Base-by-base conservation (phyloP, 2,797 vertebrate species). In the Gallinago nigripennis region DNA sequence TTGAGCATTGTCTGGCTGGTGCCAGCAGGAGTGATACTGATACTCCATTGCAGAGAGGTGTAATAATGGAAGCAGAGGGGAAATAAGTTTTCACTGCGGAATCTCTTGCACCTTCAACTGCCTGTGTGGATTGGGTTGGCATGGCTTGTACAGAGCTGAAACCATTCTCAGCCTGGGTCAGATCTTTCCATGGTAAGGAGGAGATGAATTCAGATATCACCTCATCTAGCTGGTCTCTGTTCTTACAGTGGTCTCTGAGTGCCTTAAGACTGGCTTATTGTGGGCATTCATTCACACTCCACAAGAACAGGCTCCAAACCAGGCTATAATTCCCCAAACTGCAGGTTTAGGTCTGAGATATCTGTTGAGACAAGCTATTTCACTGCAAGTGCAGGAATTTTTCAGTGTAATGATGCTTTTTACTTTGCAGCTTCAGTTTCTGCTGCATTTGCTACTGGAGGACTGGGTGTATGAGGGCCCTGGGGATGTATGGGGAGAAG, bases 381-480 rank as follows among this genome's bases (percentile, higher is more conserved):
- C 92, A 99, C 98, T 0, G 98, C 98, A 97, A 99, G 97, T 48
- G 98, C 98, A 71, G 98, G 99, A 97, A 99, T 99, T 98, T 99
- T 99, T 69, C 98, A 98, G 58, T 98, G 98, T 81, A 99, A 98
- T 35, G 98, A 98, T 16, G 98, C 94, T 94, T 98, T 99, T 97
- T 99, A 99, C 96, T 99, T 92, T 99, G 98, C 89, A 98, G 98
- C 94, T 99, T 99, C 70, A 99, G 97, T 94, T 99, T 99, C 93
- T 99, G 98, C 96, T 99, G 98, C 61, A 98, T 96, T 14, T 98
- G 98, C 82, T 99, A 94, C 98, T 99, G 19, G 98, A 98, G 61
- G 98, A 98, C 63, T 98, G 98, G 91, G 98, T 98, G 79, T 99
- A 99, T 14, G 98, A 98, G n/a, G 98, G 98, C 86, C 98, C 99